phyloP scores from a whole-genome alignment of 2,797 vertebrate genomes.

The Sternotherus odoratus region DNA sequence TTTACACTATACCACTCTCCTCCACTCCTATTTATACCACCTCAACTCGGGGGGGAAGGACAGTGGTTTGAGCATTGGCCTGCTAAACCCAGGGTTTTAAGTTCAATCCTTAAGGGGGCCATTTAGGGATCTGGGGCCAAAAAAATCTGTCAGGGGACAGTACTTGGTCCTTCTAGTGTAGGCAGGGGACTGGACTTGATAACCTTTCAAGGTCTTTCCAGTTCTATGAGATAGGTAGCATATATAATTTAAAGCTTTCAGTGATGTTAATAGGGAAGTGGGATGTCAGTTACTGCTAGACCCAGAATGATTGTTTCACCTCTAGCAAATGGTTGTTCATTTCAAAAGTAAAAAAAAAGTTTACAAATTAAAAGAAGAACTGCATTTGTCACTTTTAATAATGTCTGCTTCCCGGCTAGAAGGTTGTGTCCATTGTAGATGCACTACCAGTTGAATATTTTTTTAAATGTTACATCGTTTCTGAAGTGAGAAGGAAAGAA shows the following conservation, averaged over 20 bases:
- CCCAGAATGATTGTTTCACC: not conserved
- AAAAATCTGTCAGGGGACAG: too few relatives aligned
- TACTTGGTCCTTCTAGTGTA: too few relatives aligned
- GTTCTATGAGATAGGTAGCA: too few relatives aligned
- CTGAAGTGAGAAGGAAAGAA: not conserved
- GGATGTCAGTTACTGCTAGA: not conserved
- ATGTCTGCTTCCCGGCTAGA: not conserved
- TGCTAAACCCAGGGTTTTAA: too few relatives aligned
- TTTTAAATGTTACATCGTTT: rapidly evolving
- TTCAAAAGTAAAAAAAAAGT: not conserved
- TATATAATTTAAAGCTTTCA: too few relatives aligned
- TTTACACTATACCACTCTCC: not conserved
- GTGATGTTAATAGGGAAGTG: not conserved
- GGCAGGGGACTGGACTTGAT: too few relatives aligned
- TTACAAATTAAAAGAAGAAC: not conserved
- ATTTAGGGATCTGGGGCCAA: too few relatives aligned
- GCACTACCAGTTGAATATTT: not conserved
- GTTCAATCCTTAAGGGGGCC: too few relatives aligned
- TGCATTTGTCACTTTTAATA: not conserved
- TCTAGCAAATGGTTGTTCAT: not conserved
- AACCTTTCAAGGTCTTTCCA: too few relatives aligned
- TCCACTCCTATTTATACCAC: not conserved
- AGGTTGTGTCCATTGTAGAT: not conserved
- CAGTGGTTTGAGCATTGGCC: too few relatives aligned
- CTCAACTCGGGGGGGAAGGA: too few relatives aligned